Conservation (phyloP, 1,140 invertebrate species). For the Drosophila punjabiensis region DNA sequence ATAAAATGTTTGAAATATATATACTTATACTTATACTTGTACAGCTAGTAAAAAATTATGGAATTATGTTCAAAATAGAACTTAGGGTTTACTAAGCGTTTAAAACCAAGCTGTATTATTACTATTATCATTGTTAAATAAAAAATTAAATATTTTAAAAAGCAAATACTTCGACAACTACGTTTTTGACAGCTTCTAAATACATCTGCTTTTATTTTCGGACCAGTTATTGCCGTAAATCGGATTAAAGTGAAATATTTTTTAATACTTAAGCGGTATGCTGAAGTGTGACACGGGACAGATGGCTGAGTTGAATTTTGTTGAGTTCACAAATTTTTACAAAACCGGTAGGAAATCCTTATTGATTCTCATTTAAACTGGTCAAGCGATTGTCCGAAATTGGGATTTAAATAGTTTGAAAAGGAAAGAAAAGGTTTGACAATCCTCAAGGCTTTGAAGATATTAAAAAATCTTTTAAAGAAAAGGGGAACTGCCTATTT, state of each 20-base stretch:
- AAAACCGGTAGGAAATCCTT: conserved; percentile 5
- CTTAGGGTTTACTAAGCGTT: neutral
- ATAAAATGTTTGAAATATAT: neutral
- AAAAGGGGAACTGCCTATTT: neutral
- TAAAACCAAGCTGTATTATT: neutral
- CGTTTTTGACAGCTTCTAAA: neutral
- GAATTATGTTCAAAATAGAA: neutral
- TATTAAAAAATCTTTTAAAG: neutral
- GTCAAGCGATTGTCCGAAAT: neutral
- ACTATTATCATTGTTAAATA: neutral
- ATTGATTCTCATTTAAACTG: conserved; percentile 11
- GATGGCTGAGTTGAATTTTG: neutral
- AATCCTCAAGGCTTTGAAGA: neutral
- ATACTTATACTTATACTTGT: no score
- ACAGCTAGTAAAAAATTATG: neutral
- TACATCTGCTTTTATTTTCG: neutral
- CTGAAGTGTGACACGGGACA: conserved; percentile 5
- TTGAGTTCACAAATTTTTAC: neutral
- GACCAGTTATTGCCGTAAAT: neutral
- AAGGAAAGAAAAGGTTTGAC: conserved; percentile 1
- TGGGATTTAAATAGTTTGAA: neutral
- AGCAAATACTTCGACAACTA: no score
- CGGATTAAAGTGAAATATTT: neutral
- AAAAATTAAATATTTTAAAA: neutral
- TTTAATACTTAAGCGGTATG: neutral